A percentile compares a stretch with the other conserved stretches of the same genome.
Evolutionary conservation across 2,888 invertebrate species (phyloP).

Genomic region (Zeuzera pyrina): DNA sequence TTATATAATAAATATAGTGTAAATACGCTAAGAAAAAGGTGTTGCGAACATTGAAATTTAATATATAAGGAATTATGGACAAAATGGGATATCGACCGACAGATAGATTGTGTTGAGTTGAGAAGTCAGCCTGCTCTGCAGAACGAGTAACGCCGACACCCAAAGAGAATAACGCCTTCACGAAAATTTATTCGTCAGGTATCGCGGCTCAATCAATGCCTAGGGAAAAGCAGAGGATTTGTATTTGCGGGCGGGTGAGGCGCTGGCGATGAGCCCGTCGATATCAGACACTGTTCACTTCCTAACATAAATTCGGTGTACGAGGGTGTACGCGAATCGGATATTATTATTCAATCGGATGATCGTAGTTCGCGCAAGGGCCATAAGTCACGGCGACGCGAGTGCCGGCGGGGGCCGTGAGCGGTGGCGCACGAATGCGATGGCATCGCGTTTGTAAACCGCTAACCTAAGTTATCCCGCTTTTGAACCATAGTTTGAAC

Average conservation of each 20-base stretch:
- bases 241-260: conserved; percentile 46
- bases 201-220: conserved; percentile 42
- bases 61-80: conserved; percentile 37
- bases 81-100: conserved; percentile 42
- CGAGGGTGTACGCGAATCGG: conserved; percentile 67
- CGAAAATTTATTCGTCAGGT: conserved; percentile 55
- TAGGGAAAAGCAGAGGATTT: conserved; percentile 39
- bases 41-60: conserved; percentile 39
- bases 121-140: conserved; percentile 17
- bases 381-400: conserved; percentile 69
- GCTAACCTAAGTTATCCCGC: no score
- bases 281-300: conserved; percentile 65
- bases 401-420: conserved; percentile 69
- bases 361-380: conserved; percentile 67
- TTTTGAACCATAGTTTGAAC: no score
- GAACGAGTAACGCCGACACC: conserved; percentile 38
- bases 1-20: no score
- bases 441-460: conserved; percentile 53
- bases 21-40: background rate
- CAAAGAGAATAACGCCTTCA: conserved; percentile 33
- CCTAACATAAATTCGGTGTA: conserved; percentile 71
- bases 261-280: conserved; percentile 48
- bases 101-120: conserved; percentile 38
- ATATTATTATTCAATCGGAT: conserved; percentile 72
- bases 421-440: conserved; percentile 68